Percentiles rank a stretch among this genome's conserved stretches.
Conservation (phyloP, 2,888 invertebrate genomes). For the Ectemnius continuus region DNA sequence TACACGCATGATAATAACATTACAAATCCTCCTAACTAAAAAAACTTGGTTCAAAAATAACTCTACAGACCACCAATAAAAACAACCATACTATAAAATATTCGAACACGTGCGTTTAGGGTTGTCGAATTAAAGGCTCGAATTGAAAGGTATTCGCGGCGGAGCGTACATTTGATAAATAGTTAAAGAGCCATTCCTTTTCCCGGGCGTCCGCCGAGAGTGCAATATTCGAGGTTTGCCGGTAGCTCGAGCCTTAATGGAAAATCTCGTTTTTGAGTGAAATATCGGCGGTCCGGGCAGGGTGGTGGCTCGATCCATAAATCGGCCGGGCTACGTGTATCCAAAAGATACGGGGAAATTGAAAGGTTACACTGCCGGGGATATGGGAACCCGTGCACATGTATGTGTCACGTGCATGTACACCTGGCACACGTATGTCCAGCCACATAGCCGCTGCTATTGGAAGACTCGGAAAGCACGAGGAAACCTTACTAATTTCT, state of each 20-base stretch:
- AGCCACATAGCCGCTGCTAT: neutral
- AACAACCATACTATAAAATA: too few species aligned
- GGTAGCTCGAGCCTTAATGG: conserved; percentile 12
- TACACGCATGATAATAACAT: too few species aligned
- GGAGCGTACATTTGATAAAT: neutral
- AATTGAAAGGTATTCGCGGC: conserved; percentile 18
- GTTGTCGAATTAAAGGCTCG: neutral
- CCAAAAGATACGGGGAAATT: conserved; percentile 32
- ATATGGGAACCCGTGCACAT: neutral
- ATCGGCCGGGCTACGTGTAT: conserved; percentile 25
- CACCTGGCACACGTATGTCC: neutral
- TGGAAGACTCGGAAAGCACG: neutral
- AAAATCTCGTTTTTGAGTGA: conserved; percentile 11
- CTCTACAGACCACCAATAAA: too few species aligned
- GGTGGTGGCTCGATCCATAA: conserved; percentile 21
- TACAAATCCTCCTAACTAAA: too few species aligned
- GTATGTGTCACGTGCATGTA: neutral
- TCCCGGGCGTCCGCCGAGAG: conserved; percentile 3
- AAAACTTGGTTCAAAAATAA: too few species aligned
- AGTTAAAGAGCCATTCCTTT: conserved; percentile 26
- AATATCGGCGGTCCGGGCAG: neutral
- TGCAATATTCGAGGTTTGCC: neutral
- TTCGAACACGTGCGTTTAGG: too few species aligned
- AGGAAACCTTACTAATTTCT: neutral
- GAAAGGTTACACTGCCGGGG: conserved; percentile 21